Conservation (phyloP, 2,113 vertebrate species). For the Cyanoramphus novaezelandiae region DNA sequence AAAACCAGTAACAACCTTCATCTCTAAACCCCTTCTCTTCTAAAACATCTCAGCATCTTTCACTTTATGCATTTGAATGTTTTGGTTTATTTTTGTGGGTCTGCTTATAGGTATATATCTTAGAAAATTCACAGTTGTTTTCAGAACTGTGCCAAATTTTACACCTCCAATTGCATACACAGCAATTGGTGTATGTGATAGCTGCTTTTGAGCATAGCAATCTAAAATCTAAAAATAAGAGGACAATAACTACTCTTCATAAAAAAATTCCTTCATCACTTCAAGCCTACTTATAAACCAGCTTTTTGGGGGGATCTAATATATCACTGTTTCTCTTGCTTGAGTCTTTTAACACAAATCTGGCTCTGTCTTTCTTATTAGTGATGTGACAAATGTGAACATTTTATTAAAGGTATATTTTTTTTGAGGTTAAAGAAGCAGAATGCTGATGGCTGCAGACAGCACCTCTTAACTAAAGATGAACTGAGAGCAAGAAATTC, state of each 20-base stretch:
- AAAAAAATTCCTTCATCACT: background rate
- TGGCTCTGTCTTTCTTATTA: background rate
- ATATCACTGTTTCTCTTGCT: background rate
- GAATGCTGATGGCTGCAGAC: background rate
- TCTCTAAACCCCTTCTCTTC: background rate
- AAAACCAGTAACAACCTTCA: background rate
- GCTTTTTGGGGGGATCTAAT: background rate
- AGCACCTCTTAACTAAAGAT: fast-evolving
- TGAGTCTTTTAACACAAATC: background rate
- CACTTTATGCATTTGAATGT: background rate
- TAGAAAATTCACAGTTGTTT: background rate
- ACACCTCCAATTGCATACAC: background rate
- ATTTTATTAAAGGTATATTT: background rate
- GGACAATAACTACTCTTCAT: background rate
- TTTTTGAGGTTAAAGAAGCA: background rate
- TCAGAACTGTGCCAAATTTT: background rate
- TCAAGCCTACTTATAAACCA: background rate
- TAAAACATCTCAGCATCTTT: background rate
- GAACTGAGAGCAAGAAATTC: background rate
- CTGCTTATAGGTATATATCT: background rate
- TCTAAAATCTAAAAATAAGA: background rate
- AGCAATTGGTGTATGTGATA: background rate
- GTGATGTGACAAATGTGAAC: background rate
- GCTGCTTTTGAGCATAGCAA: background rate
- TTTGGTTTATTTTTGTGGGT: background rate